Evolutionary conservation across 2,797 vertebrate genomes (phyloP).

Genomic region (Echeneis naucrates): DNA sequence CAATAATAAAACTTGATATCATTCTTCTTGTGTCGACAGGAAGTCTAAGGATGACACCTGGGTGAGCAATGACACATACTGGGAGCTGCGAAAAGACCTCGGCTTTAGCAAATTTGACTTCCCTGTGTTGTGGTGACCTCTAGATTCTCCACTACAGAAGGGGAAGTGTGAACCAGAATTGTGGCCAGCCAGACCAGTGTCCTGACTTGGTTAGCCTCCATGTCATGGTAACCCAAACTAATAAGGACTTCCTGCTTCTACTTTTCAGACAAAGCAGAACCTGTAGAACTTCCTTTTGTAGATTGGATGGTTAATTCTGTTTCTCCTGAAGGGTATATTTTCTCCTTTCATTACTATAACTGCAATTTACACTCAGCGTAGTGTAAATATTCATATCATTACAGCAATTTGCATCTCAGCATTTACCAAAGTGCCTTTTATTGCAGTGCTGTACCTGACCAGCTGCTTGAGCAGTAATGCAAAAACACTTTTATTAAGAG

Average conservation of each 20-base stretch:
- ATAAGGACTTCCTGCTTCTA: slow-evolving; percentile 54
- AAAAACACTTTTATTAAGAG: slow-evolving; percentile 50
- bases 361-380: slow-evolving; percentile 31
- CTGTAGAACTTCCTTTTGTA: slow-evolving; percentile 20
- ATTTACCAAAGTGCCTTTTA: slow-evolving; percentile 79
- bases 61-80: slow-evolving; percentile 93
- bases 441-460: slow-evolving; percentile 63
- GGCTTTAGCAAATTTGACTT: slow-evolving; percentile 92
- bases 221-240: slow-evolving; percentile 61
- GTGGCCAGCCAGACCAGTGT: slow-evolving; percentile 16
- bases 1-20: background rate
- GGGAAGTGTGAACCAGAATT: slow-evolving; percentile 48
- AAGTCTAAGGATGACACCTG: slow-evolving; percentile 91
- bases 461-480: slow-evolving; percentile 68
- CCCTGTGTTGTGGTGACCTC: slow-evolving; percentile 92
- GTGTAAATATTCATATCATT: slow-evolving; percentile 22
- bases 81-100: slow-evolving; percentile 90
- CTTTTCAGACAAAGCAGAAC: slow-evolving; percentile 27
- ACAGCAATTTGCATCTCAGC: slow-evolving; percentile 50
- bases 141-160: slow-evolving; percentile 19
- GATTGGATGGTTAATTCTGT: slow-evolving; percentile 15
- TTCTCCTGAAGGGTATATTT: slow-evolving; percentile 9
- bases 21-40: slow-evolving; percentile 77
- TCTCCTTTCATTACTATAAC: slow-evolving; percentile 11
- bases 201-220: slow-evolving; percentile 33